Base-by-base conservation (phyloP, 2,113 vertebrate genomes). In the Phalacrocorax aristotelis region DNA sequence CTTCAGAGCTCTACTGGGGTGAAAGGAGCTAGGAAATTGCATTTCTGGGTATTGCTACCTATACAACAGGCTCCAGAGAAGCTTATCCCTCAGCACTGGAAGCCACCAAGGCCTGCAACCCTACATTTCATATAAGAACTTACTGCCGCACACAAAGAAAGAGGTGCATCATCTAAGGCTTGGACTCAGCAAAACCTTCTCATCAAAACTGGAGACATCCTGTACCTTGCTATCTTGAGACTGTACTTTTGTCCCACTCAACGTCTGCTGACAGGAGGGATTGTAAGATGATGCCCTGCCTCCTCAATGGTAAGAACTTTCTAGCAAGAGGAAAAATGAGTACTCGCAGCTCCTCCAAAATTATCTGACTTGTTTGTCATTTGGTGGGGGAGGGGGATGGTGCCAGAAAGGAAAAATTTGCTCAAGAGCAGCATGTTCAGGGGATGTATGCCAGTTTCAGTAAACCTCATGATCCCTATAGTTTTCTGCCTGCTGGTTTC, bases 31-130 rank as follows among this genome's bases (percentile, higher is more conserved):
- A 62, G 19, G 26, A 64, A 82, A 82, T 57, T 52, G 10, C 20
- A 52, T 55, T 85, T 34, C n/a, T 66, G 21, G 15, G 5, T 49
- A 12, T 66, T 77, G 52, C 40, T 46, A n/a, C n/a, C 46, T 68
- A 21, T 9, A 57, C 6, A 68, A 46, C 10, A 88, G 32, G n/a
- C 16, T 88, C 25, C 29, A 42, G 21, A 7, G 17, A 55, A 89
- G 10, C 46, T 32, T 30, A 1, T 49, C 5, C 20, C 40, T 74
- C 26, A 36, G 12, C 49, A 20, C 30, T 69, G 55, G 38, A 60
- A 76, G 27, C 12, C 62, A 61, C 26, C 32, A 36, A 0, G 4
- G 36, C 27, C 49, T 54, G 44, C 3, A 1, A 49, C 3, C 2
- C 55, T 69, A 14, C 16, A 21, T 64, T 69, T 72, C 48, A 32